Conservation (phyloP, 1,140 invertebrate species). For the Sinonovacula constricta region DNA sequence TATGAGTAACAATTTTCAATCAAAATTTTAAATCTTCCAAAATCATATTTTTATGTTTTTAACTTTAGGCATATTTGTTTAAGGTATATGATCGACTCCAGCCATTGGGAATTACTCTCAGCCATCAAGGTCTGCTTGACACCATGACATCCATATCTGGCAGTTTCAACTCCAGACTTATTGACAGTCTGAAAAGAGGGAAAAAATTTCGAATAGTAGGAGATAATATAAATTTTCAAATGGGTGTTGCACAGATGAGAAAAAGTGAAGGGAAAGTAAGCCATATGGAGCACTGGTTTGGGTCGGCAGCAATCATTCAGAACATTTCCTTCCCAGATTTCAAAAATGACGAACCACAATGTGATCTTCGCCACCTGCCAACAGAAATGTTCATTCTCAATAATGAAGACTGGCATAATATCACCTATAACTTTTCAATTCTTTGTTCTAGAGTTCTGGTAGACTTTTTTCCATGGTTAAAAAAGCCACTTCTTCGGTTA, state of each 20-base stretch:
- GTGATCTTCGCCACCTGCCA: conserved; percentile 5
- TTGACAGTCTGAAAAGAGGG: conserved; percentile 15
- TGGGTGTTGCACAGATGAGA: conserved; percentile 16
- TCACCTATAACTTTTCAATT: conserved; percentile 10
- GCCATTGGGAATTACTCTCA: conserved; percentile 8
- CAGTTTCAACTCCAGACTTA: conserved; percentile 32
- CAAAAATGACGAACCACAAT: conserved; percentile 7
- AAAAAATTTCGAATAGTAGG: conserved; percentile 27
- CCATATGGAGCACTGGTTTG: conserved; percentile 49
- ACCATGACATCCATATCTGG: conserved; percentile 24
- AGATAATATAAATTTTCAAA: conserved; percentile 43
- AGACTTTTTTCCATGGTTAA: conserved; percentile 30
- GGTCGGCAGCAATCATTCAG: conserved; percentile 42
- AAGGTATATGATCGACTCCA: too few relatives aligned
- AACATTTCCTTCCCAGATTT: conserved; percentile 27
- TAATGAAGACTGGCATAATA: conserved; percentile 9
- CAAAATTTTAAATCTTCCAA: too few relatives aligned
- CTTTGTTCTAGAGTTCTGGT: conserved; percentile 6
- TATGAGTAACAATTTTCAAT: too few relatives aligned
- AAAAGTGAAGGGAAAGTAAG: conserved; percentile 16
- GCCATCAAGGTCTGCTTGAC: conserved; percentile 26
- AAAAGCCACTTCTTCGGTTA: background rate
- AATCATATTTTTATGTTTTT: too few relatives aligned
- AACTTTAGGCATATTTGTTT: too few relatives aligned
- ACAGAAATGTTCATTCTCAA: background rate